Evolutionary conservation across 23 tunicate species (phyloP).

Genomic region (Styela clava): DNA sequence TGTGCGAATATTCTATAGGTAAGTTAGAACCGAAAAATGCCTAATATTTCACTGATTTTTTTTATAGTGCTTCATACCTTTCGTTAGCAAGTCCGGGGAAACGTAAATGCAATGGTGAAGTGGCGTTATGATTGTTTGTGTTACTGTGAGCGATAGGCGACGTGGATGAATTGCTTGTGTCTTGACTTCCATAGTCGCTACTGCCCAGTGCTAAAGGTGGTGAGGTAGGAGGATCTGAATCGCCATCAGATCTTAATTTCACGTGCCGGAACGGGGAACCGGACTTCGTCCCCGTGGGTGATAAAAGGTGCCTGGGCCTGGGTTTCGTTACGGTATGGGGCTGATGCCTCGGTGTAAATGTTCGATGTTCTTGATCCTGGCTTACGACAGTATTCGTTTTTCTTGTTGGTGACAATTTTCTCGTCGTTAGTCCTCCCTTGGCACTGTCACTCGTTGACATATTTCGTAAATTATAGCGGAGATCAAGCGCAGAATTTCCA

Average conservation of each 20-base stretch:
- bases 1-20: no score
- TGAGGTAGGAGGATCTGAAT: conserved; percentile 9
- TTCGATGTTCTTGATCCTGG: neutral
- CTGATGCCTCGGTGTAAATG: neutral
- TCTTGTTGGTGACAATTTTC: neutral
- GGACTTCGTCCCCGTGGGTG: neutral
- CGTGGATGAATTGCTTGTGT: conserved; percentile 12
- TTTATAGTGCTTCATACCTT: no score
- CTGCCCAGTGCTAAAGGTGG: conserved; percentile 16
- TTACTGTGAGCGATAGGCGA: conserved; percentile 9
- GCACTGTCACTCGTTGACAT: neutral
- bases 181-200: conserved; percentile 33
- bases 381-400: neutral
- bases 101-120: neutral
- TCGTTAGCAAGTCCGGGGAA: neutral
- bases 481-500: neutral
- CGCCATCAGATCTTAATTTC: neutral
- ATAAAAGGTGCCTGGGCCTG: neutral
- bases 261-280: neutral
- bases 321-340: neutral
- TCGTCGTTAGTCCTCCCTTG: neutral
- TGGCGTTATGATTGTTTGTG: neutral
- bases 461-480: neutral
- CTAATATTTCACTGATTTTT: no score
- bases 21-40: no score